phyloP scores from a whole-genome alignment of 2,113 vertebrate species.

The Chaenogobius annularis region DNA sequence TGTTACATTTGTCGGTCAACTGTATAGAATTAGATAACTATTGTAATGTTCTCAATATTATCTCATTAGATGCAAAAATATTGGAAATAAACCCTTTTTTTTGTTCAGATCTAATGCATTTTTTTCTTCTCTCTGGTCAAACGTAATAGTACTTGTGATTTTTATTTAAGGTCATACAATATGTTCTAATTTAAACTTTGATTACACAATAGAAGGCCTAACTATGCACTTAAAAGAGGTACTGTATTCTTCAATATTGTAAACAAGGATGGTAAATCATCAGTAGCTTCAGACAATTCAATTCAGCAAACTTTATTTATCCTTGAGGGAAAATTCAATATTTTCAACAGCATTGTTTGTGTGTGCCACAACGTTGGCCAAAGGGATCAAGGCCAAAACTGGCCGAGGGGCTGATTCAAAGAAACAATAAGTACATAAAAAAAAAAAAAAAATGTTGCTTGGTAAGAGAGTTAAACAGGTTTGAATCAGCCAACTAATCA shows the following conservation, averaged over 20 bases:
- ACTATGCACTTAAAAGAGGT: background rate
- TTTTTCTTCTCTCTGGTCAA: background rate
- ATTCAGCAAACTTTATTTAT: conserved; percentile 4
- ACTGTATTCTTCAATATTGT: background rate
- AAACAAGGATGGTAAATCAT: background rate
- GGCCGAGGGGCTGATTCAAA: background rate
- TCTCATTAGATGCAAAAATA: background rate
- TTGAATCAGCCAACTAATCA: conserved; percentile 1
- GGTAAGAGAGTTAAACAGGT: background rate
- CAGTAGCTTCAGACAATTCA: background rate
- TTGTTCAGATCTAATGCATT: too few species aligned
- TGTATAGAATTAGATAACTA: background rate
- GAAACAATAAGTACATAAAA: background rate
- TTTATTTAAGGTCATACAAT: background rate
- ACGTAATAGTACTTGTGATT: background rate
- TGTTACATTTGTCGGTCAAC: background rate
- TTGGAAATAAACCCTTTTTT: background rate
- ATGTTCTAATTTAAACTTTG: background rate
- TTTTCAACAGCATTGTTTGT: conserved; percentile 10
- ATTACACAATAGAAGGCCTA: background rate
- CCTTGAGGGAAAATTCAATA: conserved; percentile 5
- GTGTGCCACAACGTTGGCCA: background rate
- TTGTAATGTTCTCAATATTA: background rate
- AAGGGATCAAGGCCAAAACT: conserved; percentile 3
- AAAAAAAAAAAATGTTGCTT: background rate